Conservation (phyloP, 2,888 invertebrate genomes). For the Microdon myrmicae region DNA sequence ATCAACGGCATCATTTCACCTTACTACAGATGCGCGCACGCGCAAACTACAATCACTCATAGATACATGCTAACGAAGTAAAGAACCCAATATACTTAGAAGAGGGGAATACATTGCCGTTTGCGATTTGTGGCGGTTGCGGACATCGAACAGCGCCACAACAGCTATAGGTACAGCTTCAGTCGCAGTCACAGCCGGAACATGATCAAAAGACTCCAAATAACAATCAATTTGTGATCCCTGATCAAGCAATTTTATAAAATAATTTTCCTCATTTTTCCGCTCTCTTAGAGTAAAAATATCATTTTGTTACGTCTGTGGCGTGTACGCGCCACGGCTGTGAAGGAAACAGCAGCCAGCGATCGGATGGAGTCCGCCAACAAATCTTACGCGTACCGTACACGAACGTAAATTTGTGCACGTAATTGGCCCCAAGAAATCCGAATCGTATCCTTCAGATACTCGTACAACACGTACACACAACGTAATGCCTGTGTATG, state of each 20-base stretch:
- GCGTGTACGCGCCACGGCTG: background rate
- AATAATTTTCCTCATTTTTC: constrained; percentile 57
- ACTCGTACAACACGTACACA: constrained; percentile 29
- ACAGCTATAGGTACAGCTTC: constrained; percentile 1
- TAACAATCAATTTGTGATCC: constrained; percentile 66
- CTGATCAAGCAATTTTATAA: constrained; percentile 64
- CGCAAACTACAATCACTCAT: constrained; percentile 5
- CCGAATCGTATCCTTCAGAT: constrained; percentile 45
- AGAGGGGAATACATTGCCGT: constrained; percentile 3
- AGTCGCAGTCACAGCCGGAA: constrained; percentile 41
- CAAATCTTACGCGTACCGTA: constrained; percentile 25
- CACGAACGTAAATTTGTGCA: constrained; percentile 52
- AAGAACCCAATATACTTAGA: constrained; percentile 4
- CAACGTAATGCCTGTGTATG: constrained; percentile 20
- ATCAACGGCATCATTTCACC: constrained; percentile 22
- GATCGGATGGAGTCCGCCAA: constrained; percentile 4
- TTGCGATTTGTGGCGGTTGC: too few species aligned
- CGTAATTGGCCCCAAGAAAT: constrained; percentile 53
- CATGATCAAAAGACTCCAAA: constrained; percentile 57
- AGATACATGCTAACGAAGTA: background rate
- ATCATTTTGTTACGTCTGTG: constrained; percentile 49
- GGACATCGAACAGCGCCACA: constrained; percentile 8
- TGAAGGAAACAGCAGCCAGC: constrained; percentile 25
- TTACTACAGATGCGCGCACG: constrained; percentile 3
- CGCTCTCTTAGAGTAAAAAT: constrained; percentile 55